phyloP scores from a whole-genome alignment of 2,113 vertebrate genomes.

The Chlorodrepanis virens region DNA sequence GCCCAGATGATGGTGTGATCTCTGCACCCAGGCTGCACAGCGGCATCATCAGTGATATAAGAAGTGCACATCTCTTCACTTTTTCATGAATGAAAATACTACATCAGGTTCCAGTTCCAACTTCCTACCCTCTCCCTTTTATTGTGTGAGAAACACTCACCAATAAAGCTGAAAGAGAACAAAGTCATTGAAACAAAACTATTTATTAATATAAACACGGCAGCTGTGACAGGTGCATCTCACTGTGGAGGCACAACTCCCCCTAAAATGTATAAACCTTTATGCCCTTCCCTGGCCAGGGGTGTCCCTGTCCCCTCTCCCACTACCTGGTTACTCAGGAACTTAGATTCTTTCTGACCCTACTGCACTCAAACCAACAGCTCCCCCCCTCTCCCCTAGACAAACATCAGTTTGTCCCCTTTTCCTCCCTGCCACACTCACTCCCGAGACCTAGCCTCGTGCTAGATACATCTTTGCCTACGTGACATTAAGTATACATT shows the following conservation, averaged over 20 bases:
- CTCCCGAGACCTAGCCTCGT: neutral
- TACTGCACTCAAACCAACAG: neutral
- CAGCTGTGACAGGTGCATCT: neutral
- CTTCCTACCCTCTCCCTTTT: neutral
- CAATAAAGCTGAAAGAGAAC: neutral
- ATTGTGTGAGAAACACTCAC: neutral
- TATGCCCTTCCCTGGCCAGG: accelerated
- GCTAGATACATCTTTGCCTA: neutral
- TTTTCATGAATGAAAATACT: neutral
- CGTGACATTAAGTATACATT: neutral
- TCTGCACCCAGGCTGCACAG: neutral
- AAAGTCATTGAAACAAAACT: neutral
- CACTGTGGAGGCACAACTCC: neutral
- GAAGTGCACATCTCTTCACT: neutral
- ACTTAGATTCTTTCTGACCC: neutral
- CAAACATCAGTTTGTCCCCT: neutral
- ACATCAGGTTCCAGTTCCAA: neutral
- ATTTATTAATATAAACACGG: neutral
- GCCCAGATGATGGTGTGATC: neutral
- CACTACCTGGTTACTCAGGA: neutral
- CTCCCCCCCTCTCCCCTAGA: neutral
- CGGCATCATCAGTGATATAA: neutral
- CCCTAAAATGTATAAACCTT: neutral
- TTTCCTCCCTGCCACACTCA: neutral
- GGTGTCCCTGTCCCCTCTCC: neutral